Evolutionary conservation across 1,140 invertebrate genomes (phyloP).

Genomic region (Listronotus oregonensis): DNA sequence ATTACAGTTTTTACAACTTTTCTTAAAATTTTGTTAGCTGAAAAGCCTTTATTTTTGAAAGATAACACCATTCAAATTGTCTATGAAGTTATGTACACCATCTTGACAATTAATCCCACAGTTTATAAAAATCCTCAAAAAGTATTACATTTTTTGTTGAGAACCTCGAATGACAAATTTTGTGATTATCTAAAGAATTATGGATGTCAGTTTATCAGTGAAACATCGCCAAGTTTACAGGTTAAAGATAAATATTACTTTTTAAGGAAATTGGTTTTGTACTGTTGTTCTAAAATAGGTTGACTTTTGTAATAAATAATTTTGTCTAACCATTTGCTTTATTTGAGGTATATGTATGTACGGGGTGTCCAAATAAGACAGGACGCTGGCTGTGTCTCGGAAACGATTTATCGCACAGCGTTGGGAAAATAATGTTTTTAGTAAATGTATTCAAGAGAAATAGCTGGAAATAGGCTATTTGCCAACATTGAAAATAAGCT

Average conservation of each 20-base stretch:
- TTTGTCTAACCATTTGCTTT: too few relatives aligned
- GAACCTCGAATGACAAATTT: slow-evolving; percentile 41
- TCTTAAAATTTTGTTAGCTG: slow-evolving; percentile 17
- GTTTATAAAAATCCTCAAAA: neutral
- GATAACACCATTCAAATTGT: slow-evolving; percentile 35
- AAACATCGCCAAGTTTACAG: slow-evolving; percentile 6
- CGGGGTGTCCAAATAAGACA: too few relatives aligned
- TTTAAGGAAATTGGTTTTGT: slow-evolving; percentile 20
- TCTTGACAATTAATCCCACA: slow-evolving; percentile 30
- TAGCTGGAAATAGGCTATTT: too few relatives aligned
- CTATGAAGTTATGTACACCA: slow-evolving; percentile 40
- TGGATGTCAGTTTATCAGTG: slow-evolving; percentile 47
- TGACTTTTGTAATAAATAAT: too few relatives aligned
- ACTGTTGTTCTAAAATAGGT: slow-evolving; percentile 9
- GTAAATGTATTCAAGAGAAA: too few relatives aligned
- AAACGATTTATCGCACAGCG: too few relatives aligned
- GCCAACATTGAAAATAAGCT: too few relatives aligned
- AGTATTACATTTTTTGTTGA: slow-evolving; percentile 28
- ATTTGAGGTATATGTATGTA: too few relatives aligned
- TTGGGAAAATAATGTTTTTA: too few relatives aligned
- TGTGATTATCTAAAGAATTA: slow-evolving; percentile 48
- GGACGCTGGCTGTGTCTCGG: too few relatives aligned
- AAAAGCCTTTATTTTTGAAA: slow-evolving; percentile 15
- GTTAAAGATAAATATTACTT: slow-evolving; percentile 12
- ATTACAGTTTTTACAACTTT: slow-evolving; percentile 30